Percentiles rank a stretch among this genome's conserved stretches.
Evolutionary conservation across 2,888 invertebrate genomes (phyloP).

Genomic region (Dioctria rufipes): DNA sequence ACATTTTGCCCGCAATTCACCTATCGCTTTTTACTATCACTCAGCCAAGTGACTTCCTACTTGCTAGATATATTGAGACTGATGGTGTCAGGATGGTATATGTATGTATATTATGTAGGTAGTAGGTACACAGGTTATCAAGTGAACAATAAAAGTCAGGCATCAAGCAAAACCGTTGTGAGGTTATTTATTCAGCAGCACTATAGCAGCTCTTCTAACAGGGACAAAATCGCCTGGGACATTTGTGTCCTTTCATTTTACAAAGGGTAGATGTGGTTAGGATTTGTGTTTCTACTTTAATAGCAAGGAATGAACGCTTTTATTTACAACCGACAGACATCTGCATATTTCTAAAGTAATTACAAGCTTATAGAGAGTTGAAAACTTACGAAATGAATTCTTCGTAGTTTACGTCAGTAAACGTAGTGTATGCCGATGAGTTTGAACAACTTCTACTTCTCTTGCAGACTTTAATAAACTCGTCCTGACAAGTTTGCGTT

Average conservation of each 20-base stretch:
- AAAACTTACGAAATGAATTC: constrained; percentile 1
- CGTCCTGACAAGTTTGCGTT: constrained; percentile 14
- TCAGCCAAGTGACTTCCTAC: neutral
- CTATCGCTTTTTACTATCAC: neutral
- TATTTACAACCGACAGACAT: constrained; percentile 16
- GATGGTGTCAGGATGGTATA: neutral
- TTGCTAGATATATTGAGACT: neutral
- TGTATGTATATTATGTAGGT: no score
- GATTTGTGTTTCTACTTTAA: neutral
- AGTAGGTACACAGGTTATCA: no score
- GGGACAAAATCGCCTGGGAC: constrained; percentile 10
- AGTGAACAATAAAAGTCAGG: neutral
- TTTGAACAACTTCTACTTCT: constrained; percentile 17
- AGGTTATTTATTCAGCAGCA: constrained; percentile 16
- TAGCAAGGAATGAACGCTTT: neutral
- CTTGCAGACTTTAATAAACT: constrained; percentile 28
- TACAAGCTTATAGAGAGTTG: constrained; percentile 5
- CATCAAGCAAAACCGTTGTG: neutral
- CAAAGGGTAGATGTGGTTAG: neutral
- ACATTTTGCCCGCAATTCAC: neutral
- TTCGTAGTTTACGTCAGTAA: neutral
- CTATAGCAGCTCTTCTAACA: neutral
- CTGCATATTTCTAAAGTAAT: constrained; percentile 24
- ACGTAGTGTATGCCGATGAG: neutral
- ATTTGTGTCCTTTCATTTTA: constrained; percentile 19